Evolutionary conservation across 2,797 vertebrate genomes (phyloP), one percentile per base, ranked within the genome.

Genomic region (Psittacula derbiana): DNA sequence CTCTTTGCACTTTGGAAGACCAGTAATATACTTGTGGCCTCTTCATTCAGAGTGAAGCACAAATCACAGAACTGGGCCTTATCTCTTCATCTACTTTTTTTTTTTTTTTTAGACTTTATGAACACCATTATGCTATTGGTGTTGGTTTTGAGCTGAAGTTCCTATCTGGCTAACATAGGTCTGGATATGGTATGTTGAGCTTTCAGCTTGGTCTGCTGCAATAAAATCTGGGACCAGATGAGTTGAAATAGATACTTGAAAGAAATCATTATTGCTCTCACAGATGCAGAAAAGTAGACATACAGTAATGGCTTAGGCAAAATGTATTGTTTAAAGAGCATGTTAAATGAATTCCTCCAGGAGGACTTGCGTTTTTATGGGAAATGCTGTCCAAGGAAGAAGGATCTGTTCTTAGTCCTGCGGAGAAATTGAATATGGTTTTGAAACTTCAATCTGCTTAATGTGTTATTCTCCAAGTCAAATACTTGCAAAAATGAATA

Each of bases 201-300:
- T 95, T 80, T 62, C 44, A 49, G 84, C 49, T 67, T 92, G 69
- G 17, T 80, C 67, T 92, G 72, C 58, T 41, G 57, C 84, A 91
- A 1, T 65, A 79, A 72, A 88, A 81, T 83, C 72, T 47, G 44
- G 60, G 71, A 85, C 83, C 74, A 86, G 67, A 93, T 82, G 79
- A 94, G 65, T 25, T 79, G 89, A 95, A 96, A 96, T 74, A 79
- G 81, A 93, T 94, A 89, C 69, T 79, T 83, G 81, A 80, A 91
- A 92, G 75, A 93, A 96, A 94, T 91, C 53, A 69, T 92, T 96
- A 85, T 93, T 92, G 19, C 50, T 89, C 79, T 87, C 50, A 50
- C 72, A 92, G 86, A 92, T 4, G 10, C 71, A 80, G 84, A 72
- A 71, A 94, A 86, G 80, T 90, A 94, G 92, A 66, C 53, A 44